Base-by-base conservation (phyloP, 35 echinoderm and acorn worm genomes). In the Stichopus chloronotus region DNA sequence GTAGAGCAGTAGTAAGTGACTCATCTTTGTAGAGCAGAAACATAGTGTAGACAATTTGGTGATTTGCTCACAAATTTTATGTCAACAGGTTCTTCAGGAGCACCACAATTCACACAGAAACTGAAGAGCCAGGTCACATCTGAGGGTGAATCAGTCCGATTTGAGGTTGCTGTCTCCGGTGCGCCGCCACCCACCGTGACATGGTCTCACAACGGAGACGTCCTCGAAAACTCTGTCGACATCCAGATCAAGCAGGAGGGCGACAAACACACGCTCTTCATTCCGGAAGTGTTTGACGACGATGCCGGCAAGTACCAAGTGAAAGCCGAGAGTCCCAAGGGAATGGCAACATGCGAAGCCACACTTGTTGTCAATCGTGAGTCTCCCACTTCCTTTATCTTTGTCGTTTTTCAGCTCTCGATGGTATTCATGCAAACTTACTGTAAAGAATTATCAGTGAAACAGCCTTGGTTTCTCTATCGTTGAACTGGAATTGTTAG, bases 231-330 rank as follows among this genome's bases (percentile, higher is more conserved):
- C 78, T 94, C 92, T 55, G 89, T 92, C 21, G 95, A 98, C 92
- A 92, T 96, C 90, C 94, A 98, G 84, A 96, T 98, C 24, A 76
- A 60, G 12, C 54, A 87, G 17, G 92, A 96, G 60, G 95, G 92
- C 7, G 94, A 96, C 61, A 74, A 80, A 52, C 90, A 86, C 83
- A 86, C 56, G 14, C 92, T 99, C 13, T 13, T 90, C 25, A 94
- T 99, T 76, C 95, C 95, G 8, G 95, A 96, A 76, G 97, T 96
- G 20, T 96, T 96, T 92, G 94, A 96, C 58, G 95, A 96, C 43
- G 97, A 99, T 82, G 94, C 94, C 30, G 97, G 97, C 58, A 94
- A 89, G 58, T 99, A 99, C 86, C 69, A 88, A 23, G 94, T 96
- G 20, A 91, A 86, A 63, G 97, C 94, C 53, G 95, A 95, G 92